Evolutionary conservation across 2,113 vertebrate genomes (phyloP), one percentile per base, ranked within the genome.

Genomic region (Pedionomus torquatus): DNA sequence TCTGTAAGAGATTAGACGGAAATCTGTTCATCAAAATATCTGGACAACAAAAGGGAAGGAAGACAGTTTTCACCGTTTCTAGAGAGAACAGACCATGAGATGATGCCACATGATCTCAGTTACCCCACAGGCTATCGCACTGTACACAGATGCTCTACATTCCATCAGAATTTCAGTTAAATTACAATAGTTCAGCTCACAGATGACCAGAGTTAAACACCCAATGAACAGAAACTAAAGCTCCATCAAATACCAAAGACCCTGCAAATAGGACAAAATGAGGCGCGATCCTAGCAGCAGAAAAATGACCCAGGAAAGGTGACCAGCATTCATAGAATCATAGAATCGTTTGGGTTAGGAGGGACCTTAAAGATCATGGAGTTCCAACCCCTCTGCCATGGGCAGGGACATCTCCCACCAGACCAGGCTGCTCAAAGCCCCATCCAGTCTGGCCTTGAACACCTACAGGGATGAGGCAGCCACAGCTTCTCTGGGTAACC

Each of bases 161-260:
- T 68, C 24, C 48, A 60, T 54, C 68, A 84, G 91, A 83, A 46
- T 60, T 87, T 74, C 60, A 92, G 48, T 72, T 83, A 71, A 91
- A 89, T 68, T 79, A 71, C 28, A 90, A 25, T 6, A 80, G 31
- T 51, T 66, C 87, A 71, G 46, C 69, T 71, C 55, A 92, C 76
- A 78, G 43, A 77, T 51, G 31, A 83, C 17, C 44, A 81, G 54
- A 88, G n/a, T 86, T 49, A 69, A 86, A 58, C 9, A 66, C 20
- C 3, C 35, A 37, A 72, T 49, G 69, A 60, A 72, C 7, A 86
- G 57, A 93, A 94, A 52, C 21, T 26, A 54, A 74, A 90, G 48
- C 15, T 89, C 63, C 44, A 58, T 55, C 57, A 77, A 83, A 77
- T 26, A 89, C 25, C 46, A 55, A 87, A 93, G 55, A 83, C 26